Evolutionary conservation across 2,888 invertebrate genomes (phyloP).

Genomic region (Erpobdella octoculata): DNA sequence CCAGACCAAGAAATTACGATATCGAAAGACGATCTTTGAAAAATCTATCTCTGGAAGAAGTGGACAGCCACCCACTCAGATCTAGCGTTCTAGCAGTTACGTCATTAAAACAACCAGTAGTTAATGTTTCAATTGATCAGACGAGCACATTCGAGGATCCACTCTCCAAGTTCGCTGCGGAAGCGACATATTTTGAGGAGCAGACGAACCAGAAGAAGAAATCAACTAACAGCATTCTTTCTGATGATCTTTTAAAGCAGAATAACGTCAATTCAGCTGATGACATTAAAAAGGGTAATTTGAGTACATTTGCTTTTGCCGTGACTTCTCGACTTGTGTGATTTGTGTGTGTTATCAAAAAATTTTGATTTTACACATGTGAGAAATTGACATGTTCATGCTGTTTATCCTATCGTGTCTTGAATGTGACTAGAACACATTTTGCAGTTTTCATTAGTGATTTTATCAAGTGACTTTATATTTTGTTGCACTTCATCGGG

Average conservation of each 20-base stretch:
- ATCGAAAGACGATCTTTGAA: conserved; percentile 13
- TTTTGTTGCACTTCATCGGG: not conserved
- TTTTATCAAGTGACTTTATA: conserved; percentile 1
- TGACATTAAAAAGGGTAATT: too few relatives aligned
- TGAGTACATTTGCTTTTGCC: too few relatives aligned
- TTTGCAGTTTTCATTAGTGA: not conserved
- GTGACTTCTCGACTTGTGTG: too few relatives aligned
- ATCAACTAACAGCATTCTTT: too few relatives aligned
- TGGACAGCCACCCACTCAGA: conserved; percentile 25
- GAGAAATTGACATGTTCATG: not conserved
- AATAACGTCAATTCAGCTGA: too few relatives aligned
- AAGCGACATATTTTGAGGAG: conserved; percentile 57
- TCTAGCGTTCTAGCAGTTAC: not conserved
- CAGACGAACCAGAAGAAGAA: too few relatives aligned
- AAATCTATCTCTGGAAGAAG: not conserved
- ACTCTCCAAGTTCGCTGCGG: conserved; percentile 62
- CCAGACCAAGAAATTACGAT: conserved; percentile 25
- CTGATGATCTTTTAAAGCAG: too few relatives aligned
- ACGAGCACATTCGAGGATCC: conserved; percentile 57
- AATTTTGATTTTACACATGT: too few relatives aligned
- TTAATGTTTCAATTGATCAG: not conserved
- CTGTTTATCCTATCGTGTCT: not conserved
- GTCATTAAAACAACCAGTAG: not conserved
- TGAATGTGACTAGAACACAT: not conserved
- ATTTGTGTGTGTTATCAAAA: too few relatives aligned